Conservation (phyloP, 2,113 vertebrate genomes). For the Jacana jacana region DNA sequence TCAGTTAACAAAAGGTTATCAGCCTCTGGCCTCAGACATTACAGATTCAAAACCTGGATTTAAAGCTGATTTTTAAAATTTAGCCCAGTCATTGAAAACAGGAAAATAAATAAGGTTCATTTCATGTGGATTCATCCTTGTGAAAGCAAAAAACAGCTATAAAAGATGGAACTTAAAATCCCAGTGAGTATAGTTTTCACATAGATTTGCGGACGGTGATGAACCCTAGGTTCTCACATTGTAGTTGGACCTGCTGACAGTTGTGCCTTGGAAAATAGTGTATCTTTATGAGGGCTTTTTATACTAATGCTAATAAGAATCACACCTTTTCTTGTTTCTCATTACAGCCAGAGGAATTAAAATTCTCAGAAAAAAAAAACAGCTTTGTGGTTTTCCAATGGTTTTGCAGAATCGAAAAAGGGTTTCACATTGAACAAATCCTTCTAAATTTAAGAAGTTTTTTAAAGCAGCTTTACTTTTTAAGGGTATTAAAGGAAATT, state of each 20-base stretch:
- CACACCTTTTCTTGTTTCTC: background rate
- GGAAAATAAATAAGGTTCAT: background rate
- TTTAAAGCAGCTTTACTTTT: background rate
- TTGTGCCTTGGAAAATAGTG: background rate
- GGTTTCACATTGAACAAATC: background rate
- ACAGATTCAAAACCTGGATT: background rate
- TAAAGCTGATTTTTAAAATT: background rate
- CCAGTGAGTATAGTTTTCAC: background rate
- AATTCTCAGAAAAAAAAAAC: background rate
- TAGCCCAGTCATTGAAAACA: background rate
- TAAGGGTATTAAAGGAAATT: slow-evolving; percentile 8
- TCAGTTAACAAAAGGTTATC: background rate
- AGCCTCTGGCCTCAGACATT: background rate
- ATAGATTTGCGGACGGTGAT: background rate
- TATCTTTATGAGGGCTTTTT: background rate
- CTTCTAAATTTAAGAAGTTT: background rate
- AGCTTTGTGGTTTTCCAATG: background rate
- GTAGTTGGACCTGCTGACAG: background rate
- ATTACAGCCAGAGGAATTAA: background rate
- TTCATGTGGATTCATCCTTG: background rate
- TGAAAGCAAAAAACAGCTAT: background rate
- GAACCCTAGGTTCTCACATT: background rate
- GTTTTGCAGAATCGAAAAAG: background rate
- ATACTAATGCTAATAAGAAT: background rate
- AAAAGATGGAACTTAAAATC: background rate